Evolutionary conservation across 1,140 invertebrate species (phyloP), one percentile per base, ranked within the genome.

Genomic region (Drosophila triauraria): DNA sequence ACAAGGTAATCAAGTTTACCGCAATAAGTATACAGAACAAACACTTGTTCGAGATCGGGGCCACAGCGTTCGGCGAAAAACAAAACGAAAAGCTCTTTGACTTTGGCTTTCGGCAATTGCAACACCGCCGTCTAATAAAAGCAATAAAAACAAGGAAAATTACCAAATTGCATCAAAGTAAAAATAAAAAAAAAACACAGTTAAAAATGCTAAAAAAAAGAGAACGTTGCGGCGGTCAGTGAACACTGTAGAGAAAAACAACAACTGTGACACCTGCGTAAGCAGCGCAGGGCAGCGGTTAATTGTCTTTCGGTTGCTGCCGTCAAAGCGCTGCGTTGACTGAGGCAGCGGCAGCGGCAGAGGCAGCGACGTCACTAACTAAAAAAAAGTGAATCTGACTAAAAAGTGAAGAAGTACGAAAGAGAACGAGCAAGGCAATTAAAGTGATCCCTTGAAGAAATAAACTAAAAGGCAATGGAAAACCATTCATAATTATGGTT

Each of bases 321-420:
- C 78, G 60, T 46, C 32, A 32, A 54, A 38, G 35, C 30, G 13
- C 15, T 17, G 30, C 63, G 32, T 8, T 25, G 32, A 20, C 30
- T 20, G 15, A 32, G 44, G 44, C 58, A 48, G 58, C 57, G 35
- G 56, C 12, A 25, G 50, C 9, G n/a, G 25, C 30, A 53, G 15
- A 8, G 42, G 3, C 27, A 15, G 53, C 47, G 12, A 17, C 56
- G 56, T 17, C 25, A 46, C 15, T 27, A 43, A 67, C 27, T 54
- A 67, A 68, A 59, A 63, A 85, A 87, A 88, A 80, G 64, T 64
- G 64, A 87, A 75, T 71, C 58, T 88, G 77, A 88, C 27, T 27
- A 27, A 30, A 82, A 63, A 56, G 75, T 43, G 25, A 42, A n/a
- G 15, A 62, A 72, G 43, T 35, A 46, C 10, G n/a, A 42, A 9